phyloP scores from a whole-genome alignment of 2,797 vertebrate species.

The Phoxinus dragarum region DNA sequence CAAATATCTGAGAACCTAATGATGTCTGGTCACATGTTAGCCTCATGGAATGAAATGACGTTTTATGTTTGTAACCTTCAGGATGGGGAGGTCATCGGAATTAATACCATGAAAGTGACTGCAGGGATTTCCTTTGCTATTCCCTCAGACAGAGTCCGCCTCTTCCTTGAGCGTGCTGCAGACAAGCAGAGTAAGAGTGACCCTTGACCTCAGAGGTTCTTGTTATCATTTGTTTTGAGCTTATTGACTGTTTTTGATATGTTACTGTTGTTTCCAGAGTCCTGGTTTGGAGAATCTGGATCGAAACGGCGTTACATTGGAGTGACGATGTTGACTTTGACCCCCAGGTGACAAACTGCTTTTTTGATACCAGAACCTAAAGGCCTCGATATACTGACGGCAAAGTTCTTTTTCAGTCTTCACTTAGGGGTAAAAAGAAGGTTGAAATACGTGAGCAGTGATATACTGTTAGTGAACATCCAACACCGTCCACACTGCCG shows the following conservation, averaged over 20 bases:
- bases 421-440: not conserved
- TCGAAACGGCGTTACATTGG: constrained; percentile 89
- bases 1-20: not conserved
- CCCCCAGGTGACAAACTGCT: constrained; percentile 80
- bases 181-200: constrained; percentile 78
- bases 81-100: constrained; percentile 97
- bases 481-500: not conserved
- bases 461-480: not conserved
- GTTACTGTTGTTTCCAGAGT: constrained; percentile 70
- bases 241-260: not conserved
- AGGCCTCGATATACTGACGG: not conserved
- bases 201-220: not conserved
- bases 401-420: not conserved
- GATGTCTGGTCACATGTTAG: not conserved
- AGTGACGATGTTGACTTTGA: constrained; percentile 95
- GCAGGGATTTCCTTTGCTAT: constrained; percentile 98
- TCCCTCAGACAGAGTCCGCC: constrained; percentile 87
- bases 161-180: constrained; percentile 85
- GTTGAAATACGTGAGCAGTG: not conserved
- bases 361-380: not conserved
- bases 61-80: constrained; percentile 65
- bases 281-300: constrained; percentile 79
- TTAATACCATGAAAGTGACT: constrained; percentile 98
- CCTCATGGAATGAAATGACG: not conserved
- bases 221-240: not conserved